Base-by-base conservation (phyloP, 2,888 invertebrate genomes). In the Hirtodrosophila histrioides region DNA sequence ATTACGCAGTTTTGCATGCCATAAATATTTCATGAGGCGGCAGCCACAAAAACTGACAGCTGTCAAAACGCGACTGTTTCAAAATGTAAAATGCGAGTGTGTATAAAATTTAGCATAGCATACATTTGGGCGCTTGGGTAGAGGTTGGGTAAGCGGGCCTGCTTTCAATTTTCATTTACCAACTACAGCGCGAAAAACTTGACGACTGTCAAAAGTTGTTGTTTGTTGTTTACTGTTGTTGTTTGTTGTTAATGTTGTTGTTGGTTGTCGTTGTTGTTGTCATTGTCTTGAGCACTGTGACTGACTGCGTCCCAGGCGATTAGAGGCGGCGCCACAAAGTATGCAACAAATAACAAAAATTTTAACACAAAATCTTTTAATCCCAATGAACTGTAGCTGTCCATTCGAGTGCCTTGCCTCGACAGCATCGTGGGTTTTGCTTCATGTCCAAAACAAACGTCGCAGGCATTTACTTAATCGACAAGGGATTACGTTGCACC, bases 381-480 rank as follows among this genome's bases (percentile, higher is more conserved):
- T 83, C 88, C 89, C 83, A 80, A 76, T 88, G 89, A 89, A 86
- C 89, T 88, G 78, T 66, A 62, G 54, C 75, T 57, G 67, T 75
- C 62, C 66, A 50, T 64, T 65, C 44, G 65, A 66, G 67, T 65
- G 60, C 60, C 17, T 24, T 50, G 69, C 29, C 63, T 64, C 70
- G 64, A 74, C 75, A 57, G 63, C 56, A 51, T 43, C 55, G 56
- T 53, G 49, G 62, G 41, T 41, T 56, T 36, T 55, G 48, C 57
- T 49, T 69, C 63, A 31, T 67, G 81, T 72, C 66, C 60, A 71
- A 74, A 79, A 76, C 72, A 84, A 86, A 88, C 82, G 86, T 86
- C 84, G 80, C 84, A 81, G 85, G 89, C 89, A 87, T 88, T 88
- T 87, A 86, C 88, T 89, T 90, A 89, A 89, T 86, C 90, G 90